phyloP scores from a whole-genome alignment of 2,888 invertebrate genomes.

The Tetrapedia diversipes region DNA sequence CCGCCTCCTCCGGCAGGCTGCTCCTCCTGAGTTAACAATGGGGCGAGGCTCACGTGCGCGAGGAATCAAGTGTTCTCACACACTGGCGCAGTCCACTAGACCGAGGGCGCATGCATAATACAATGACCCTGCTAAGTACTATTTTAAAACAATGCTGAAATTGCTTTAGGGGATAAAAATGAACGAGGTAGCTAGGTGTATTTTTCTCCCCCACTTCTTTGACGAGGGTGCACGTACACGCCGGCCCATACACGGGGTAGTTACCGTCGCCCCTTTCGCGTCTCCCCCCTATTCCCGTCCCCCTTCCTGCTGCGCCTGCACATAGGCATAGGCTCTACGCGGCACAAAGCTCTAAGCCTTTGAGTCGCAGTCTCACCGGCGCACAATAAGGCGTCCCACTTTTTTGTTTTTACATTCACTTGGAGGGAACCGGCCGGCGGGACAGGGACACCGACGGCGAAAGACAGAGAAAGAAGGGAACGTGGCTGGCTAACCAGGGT shows the following conservation, averaged over 20 bases:
- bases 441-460: background rate
- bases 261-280: conserved; percentile 68
- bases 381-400: conserved; percentile 82
- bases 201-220: conserved; percentile 81
- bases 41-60: conserved; percentile 82
- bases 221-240: conserved; percentile 75
- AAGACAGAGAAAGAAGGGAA: conserved; percentile 31
- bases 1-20: conserved; percentile 57
- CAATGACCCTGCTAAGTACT: conserved; percentile 83
- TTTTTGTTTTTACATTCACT: conserved; percentile 76
- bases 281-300: too few relatives aligned
- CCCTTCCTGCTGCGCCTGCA: conserved; percentile 60
- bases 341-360: conserved; percentile 82
- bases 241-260: conserved; percentile 73
- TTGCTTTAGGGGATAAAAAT: conserved; percentile 84
- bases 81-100: conserved; percentile 77
- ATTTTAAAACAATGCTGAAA: conserved; percentile 84
- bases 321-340: conserved; percentile 69
- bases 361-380: conserved; percentile 81
- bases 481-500: conserved; percentile 10
- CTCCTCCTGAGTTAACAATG: conserved; percentile 79
- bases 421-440: conserved; percentile 47
- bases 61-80: conserved; percentile 83
- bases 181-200: conserved; percentile 83
- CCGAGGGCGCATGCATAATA: conserved; percentile 83